Evolutionary conservation across 1,140 invertebrate genomes (phyloP), one percentile per base, ranked within the genome.

Genomic region (Samia ricini): DNA sequence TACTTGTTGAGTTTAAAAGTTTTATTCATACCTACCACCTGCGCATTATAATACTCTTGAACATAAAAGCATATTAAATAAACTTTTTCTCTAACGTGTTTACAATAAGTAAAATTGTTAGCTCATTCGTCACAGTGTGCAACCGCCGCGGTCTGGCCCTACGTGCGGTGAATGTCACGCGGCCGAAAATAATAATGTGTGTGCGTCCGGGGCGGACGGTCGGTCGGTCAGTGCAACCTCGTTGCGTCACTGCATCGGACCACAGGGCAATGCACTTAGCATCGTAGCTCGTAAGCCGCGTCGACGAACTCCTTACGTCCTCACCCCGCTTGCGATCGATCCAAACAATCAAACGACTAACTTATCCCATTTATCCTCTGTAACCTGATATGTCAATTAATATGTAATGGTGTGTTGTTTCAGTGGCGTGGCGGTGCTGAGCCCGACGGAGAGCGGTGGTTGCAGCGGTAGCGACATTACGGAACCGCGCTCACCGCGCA

Each of bases 401-500:
- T 4, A 36, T 3, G 26, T 36, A 19, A 33, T 20, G 12, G 20
- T 21, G 10, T 66, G 59, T 69, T 64, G 64, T 88, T 91, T 74
- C 88, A 91, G 90, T 81, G 90, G 90, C 58, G 90, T 91, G 75
- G 90, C 89, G 75, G 85, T 90, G 77, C 74, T 89, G 80, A 91
- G 90, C 85, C 84, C 88, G 61, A 80, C 88, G 65, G 90, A 91
- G 60, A 90, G 85, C 67, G 69, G 87, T 61, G 86, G 85, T 33
- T 79, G 84, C 81, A 88, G 89, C 83, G 70, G 87, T 76, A 89
- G 89, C 77, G 90, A 91, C 66, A 88, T 89, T 77, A 91, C 95
- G 63, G 95, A 96, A 84, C 95, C 95, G 26, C 95, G 95, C 26
- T 96, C 95, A 42, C 95, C 96, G 65, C 95, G 93, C 83, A 95